phyloP scores from a whole-genome alignment of 2,113 vertebrate genomes.

The Tetrax tetrax region DNA sequence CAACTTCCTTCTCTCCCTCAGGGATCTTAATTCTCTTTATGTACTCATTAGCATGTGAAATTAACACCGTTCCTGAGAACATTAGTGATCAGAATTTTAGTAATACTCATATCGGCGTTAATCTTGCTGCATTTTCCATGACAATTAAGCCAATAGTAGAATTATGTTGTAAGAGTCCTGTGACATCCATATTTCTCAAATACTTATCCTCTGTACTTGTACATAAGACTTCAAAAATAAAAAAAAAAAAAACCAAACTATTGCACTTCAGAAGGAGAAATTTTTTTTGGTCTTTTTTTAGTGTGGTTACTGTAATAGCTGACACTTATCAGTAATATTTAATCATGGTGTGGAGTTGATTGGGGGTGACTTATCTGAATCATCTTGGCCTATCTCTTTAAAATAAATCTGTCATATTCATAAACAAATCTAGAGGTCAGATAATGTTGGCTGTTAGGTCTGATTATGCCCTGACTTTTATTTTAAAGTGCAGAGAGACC shows the following conservation, averaged over 20 bases:
- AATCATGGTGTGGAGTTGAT: conserved; percentile 5
- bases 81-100: neutral
- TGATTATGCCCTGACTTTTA: neutral
- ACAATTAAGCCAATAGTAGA: conserved; percentile 30
- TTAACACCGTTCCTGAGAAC: neutral
- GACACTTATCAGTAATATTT: conserved; percentile 30
- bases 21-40: neutral
- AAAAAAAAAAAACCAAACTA: neutral
- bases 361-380: neutral
- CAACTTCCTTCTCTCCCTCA: neutral
- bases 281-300: conserved; percentile 35
- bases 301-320: neutral
- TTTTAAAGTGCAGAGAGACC: neutral
- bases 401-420: conserved; percentile 30
- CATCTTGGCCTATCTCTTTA: neutral
- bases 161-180: neutral
- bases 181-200: neutral
- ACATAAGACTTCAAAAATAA: neutral
- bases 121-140: conserved; percentile 33
- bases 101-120: neutral
- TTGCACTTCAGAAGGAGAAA: neutral
- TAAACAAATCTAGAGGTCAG: conserved; percentile 40
- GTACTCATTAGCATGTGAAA: conserved; percentile 18
- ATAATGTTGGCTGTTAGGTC: conserved; percentile 9
- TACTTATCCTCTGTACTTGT: neutral